These are phyloP conservation scores for Nicator chloris DNA, from an alignment of 2,113 vertebrate species.

Conservation along the genomic window DNA sequence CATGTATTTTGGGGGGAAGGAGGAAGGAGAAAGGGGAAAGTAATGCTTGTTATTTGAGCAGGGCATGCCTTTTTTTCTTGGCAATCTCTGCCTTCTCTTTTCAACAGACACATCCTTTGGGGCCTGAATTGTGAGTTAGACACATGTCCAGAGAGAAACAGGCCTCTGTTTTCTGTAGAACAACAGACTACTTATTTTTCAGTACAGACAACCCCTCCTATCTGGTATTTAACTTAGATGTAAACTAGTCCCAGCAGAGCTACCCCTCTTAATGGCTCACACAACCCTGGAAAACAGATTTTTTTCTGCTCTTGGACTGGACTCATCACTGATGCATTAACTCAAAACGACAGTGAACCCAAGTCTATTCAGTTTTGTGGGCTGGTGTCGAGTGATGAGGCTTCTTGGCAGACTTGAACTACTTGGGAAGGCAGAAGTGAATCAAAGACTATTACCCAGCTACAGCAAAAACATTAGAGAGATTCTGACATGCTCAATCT, in stretches of 20 bases:
- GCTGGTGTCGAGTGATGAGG: conserved; percentile 38
- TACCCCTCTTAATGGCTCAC: conserved; percentile 55
- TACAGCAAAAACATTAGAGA: neutral
- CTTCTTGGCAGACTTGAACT: conserved; percentile 53
- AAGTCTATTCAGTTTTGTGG: neutral
- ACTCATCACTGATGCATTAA: conserved; percentile 35
- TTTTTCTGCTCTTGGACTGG: conserved; percentile 10
- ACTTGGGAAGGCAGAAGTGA: conserved; percentile 49
- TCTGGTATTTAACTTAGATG: conserved; percentile 65
- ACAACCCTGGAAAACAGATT: conserved; percentile 47
- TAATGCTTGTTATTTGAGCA: conserved; percentile 43
- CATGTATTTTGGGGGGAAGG: neutral
- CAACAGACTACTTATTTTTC: conserved; percentile 56
- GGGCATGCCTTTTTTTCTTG: conserved; percentile 64
- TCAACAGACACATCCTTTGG: conserved; percentile 59
- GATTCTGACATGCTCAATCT: neutral
- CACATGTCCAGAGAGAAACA: conserved; percentile 49
- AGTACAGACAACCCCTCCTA: conserved; percentile 51
- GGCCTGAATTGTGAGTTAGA: conserved; percentile 52
- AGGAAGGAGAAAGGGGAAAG: conserved; percentile 10
- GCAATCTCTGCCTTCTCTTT: conserved; percentile 64
- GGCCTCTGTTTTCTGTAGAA: conserved; percentile 74
- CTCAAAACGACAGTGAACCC: conserved; percentile 44
- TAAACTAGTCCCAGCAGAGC: conserved; percentile 61
- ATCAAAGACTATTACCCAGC: conserved; percentile 21